Evolutionary conservation across 2,888 invertebrate genomes (phyloP).

Genomic region (Apamea sordens): DNA sequence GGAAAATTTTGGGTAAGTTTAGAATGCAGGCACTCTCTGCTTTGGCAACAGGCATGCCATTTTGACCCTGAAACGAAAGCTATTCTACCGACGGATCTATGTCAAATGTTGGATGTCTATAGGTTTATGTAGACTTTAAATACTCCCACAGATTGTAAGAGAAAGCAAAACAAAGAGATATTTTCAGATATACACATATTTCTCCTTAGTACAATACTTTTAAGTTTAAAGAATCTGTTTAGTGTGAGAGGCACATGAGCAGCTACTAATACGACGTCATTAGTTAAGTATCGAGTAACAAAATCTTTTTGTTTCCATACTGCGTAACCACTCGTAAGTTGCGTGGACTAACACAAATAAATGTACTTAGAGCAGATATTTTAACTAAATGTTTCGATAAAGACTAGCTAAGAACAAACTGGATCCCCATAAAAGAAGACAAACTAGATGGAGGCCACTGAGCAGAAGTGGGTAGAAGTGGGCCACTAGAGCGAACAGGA

Average conservation of each 20-base stretch:
- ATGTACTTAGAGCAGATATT: background rate
- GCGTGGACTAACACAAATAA: background rate
- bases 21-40: background rate
- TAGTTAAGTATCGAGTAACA: conserved; percentile 1
- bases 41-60: background rate
- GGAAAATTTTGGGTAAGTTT: background rate
- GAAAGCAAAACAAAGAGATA: background rate
- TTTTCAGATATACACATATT: background rate
- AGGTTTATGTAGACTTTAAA: background rate
- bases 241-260: background rate
- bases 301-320: background rate
- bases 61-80: background rate
- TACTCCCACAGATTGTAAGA: background rate
- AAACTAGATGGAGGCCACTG: background rate
- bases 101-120: background rate
- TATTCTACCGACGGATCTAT: background rate
- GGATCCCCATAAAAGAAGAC: background rate
- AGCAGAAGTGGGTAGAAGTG: conserved; percentile 1
- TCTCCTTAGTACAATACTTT: background rate
- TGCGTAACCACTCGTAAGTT: background rate
- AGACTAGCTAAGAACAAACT: background rate
- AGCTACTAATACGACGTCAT: too few species aligned
- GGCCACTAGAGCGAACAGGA: conserved; percentile 32
- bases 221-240: background rate
- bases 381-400: background rate